Evolutionary conservation across 2,113 vertebrate genomes (phyloP).

Genomic region (Colossoma macropomum): DNA sequence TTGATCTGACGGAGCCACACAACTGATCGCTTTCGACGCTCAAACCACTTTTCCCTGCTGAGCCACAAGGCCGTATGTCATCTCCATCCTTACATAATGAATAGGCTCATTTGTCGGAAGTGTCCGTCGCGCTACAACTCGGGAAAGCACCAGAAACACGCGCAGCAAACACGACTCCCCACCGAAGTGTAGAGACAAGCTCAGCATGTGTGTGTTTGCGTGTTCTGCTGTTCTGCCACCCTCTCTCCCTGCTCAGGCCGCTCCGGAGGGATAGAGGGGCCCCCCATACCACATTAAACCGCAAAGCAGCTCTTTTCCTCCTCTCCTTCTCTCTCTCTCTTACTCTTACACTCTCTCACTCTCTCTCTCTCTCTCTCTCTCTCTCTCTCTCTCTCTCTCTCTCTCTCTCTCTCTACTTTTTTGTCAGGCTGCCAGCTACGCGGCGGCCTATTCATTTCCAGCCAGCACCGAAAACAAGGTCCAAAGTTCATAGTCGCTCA

Average conservation of each 20-base stretch:
- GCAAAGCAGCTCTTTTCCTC: conserved; percentile 6
- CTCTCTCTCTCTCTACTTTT: conserved; percentile 8
- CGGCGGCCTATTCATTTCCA: conserved; percentile 64
- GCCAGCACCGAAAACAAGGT: conserved; percentile 74
- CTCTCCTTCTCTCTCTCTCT: conserved; percentile 4
- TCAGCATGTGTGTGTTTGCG: background rate
- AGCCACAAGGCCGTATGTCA: background rate
- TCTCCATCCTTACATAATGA: background rate
- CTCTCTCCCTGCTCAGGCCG: conserved; percentile 23
- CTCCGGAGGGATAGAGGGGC: conserved; percentile 32
- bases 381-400: conserved; percentile 11
- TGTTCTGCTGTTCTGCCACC: conserved; percentile 5
- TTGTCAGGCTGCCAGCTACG: conserved; percentile 64
- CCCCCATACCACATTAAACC: conserved; percentile 38
- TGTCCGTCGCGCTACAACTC: background rate
- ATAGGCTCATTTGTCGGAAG: background rate
- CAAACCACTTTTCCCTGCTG: background rate
- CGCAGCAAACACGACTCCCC: background rate
- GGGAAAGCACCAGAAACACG: background rate
- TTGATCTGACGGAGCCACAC: background rate
- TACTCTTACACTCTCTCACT: background rate
- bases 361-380: background rate
- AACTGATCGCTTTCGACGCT: background rate
- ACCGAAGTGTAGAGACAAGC: background rate
- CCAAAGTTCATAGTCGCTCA: conserved; percentile 75